phyloP scores from a whole-genome alignment of 2,113 vertebrate genomes.

The Bubo bubo region DNA sequence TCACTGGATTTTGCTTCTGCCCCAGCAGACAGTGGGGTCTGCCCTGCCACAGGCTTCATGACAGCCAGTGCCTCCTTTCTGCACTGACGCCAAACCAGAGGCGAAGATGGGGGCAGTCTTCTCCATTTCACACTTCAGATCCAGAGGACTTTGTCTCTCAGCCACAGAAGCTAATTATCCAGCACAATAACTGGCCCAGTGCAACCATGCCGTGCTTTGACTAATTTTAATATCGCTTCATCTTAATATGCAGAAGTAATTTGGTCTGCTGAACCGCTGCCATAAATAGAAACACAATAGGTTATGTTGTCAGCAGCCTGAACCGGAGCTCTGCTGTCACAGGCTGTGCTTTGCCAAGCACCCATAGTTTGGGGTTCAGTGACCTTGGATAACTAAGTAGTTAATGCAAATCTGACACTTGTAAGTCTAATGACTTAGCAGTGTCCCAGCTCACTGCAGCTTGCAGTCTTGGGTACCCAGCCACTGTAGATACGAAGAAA shows the following conservation, averaged over 20 bases:
- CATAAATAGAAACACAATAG: constrained; percentile 11
- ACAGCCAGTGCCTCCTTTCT: accelerated
- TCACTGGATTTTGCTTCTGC: neutral
- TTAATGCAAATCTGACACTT: neutral
- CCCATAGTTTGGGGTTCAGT: neutral
- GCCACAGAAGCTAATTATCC: neutral
- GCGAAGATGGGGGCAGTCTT: neutral
- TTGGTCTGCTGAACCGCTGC: constrained; percentile 16
- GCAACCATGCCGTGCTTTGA: neutral
- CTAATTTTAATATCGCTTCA: constrained; percentile 48
- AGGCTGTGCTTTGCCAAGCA: neutral
- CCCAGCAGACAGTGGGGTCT: neutral
- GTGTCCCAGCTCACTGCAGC: accelerated
- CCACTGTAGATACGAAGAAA: accelerated
- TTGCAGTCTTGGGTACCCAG: neutral
- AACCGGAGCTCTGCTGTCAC: neutral
- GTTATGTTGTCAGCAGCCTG: constrained; percentile 20
- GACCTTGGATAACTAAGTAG: neutral
- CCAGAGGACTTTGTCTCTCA: neutral
- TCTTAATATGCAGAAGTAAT: constrained; percentile 52
- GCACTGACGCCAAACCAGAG: accelerated
- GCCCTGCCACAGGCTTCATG: neutral
- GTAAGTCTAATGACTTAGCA: neutral
- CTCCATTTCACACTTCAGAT: neutral
- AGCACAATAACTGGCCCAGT: neutral